Evolutionary conservation across 2,797 vertebrate genomes (phyloP).

Genomic region (Gambelia wislizenii): DNA sequence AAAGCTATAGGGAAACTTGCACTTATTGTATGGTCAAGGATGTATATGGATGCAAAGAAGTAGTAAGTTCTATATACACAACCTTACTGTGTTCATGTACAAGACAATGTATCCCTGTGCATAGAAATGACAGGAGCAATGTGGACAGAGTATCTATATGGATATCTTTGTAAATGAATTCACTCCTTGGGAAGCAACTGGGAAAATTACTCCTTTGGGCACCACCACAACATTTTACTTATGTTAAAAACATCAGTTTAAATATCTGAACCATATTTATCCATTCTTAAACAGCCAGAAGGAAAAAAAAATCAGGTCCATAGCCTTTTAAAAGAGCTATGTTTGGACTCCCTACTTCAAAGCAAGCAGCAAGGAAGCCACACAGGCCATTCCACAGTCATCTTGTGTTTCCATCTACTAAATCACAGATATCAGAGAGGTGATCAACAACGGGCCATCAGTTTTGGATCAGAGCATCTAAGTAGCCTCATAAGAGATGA

Average conservation of each 20-base stretch:
- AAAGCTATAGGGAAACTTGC: not conserved
- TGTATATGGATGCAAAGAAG: not conserved
- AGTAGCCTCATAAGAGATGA: not conserved
- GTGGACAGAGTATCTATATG: not conserved
- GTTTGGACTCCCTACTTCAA: not conserved
- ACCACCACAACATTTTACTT: fast-evolving
- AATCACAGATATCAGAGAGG: not conserved
- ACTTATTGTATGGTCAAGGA: not conserved
- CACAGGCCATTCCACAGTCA: not conserved
- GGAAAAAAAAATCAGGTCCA: not conserved
- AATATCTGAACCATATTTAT: not conserved
- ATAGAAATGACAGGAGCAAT: not conserved
- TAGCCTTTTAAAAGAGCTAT: not conserved
- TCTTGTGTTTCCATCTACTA: not conserved
- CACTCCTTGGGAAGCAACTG: not conserved
- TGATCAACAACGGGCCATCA: not conserved
- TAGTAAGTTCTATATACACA: not conserved
- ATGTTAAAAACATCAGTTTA: not conserved
- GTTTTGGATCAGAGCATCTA: not conserved
- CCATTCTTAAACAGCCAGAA: not conserved
- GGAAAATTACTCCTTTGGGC: not conserved
- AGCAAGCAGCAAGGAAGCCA: not conserved
- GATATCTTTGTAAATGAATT: not conserved
- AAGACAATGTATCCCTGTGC: too few species aligned
- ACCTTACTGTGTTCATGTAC: not conserved